Evolutionary conservation across 2,797 vertebrate species (phyloP), one percentile per base, ranked within the genome.

Genomic region (Erethizon dorsatum): DNA sequence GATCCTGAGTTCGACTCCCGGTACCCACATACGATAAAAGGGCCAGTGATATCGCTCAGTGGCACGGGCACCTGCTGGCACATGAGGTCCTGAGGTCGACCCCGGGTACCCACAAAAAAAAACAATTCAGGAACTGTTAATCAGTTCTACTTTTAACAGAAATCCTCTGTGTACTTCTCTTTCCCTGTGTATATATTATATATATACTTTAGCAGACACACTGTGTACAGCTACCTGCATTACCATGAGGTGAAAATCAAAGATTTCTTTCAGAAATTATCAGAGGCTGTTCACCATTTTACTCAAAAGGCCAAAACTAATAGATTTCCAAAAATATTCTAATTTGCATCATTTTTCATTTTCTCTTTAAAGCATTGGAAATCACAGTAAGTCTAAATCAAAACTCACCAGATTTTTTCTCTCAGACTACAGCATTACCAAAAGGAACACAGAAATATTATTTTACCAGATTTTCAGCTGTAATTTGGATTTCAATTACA

Each of bases 401-500:
- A 11, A 67, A n/a, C 5, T 54, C 12, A 37, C 17, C 28, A 61
- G 6, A 77, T 65, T 85, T 86, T 11, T 67, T 86, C 24, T n/a
- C 20, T 57, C 28, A 31, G 33, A 75, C 0, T 83, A n/a, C 3
- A 47, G 31, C 31, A 63, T 87, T 83, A 54, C 41, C 20, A 52
- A 63, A 89, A 14, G 41, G 77, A 50, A 8, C 6, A 83, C 11
- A 78, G 14, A 56, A 45, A 56, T 63, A 5, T 31, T 37, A 71
- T 37, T 47, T 65, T 67, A 9, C 6, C 33, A 83, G 20, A 63
- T 83, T 77, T 11, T 31, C 33, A 83, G 11, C 15, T 95, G 6
- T 95, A 83, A 90, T 71, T 59, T 56, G 26, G 24, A 24, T 50
- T 93, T 92, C 63, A 94, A 79, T 84, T 56, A 45, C 54, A 33